phyloP scores from a whole-genome alignment of 2,888 invertebrate species.

The Ceratothoa steindachneri region DNA sequence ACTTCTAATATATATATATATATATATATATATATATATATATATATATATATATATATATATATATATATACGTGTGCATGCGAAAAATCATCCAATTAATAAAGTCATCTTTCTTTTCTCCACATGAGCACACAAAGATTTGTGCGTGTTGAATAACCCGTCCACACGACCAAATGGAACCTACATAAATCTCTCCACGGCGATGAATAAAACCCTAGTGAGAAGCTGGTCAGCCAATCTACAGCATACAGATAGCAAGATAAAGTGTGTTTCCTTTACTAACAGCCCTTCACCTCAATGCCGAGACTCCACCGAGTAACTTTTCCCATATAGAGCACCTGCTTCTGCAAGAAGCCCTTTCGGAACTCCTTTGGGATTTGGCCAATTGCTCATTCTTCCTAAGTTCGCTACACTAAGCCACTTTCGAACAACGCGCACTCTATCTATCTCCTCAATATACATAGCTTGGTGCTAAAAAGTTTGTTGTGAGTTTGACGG shows the following conservation, averaged over 20 bases:
- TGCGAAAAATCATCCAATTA: background rate
- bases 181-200: background rate
- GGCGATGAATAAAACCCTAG: background rate
- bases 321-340: constrained; percentile 1
- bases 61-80: background rate
- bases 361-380: background rate
- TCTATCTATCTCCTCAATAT: too few species aligned
- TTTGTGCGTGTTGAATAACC: too few species aligned
- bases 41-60: constrained; percentile 9
- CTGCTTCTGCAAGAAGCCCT: background rate
- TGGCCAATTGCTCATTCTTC: background rate
- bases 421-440: background rate
- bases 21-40: constrained; percentile 16
- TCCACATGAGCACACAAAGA: background rate
- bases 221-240: background rate
- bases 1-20: too few species aligned
- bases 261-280: constrained; percentile 1
- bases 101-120: background rate
- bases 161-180: too few species aligned
- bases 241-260: background rate
- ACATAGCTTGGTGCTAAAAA: too few species aligned
- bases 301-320: background rate
- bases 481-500: too few species aligned
- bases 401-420: background rate
- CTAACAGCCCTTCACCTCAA: background rate